Evolutionary conservation across 2,113 vertebrate genomes (phyloP), one percentile per base, ranked within the genome.

Genomic region (Oncorhynchus keta): DNA sequence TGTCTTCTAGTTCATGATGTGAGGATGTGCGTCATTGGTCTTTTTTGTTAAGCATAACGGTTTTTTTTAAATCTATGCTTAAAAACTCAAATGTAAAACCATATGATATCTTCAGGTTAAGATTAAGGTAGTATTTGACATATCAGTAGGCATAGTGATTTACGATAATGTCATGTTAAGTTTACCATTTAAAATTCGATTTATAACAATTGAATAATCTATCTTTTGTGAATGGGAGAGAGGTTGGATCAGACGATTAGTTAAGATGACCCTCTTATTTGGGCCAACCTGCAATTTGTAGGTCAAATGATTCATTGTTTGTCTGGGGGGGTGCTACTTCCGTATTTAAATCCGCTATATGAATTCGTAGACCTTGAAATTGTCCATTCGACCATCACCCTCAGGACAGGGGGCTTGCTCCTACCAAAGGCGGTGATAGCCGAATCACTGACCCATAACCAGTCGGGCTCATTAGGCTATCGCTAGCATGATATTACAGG

Each of bases 401-500:
- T 48, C 70, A 81, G 84, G 51, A 84, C 80, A 71, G 72, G 49
- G 72, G 4, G 2, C 70, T 35, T 51, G 4, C 66, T 73, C 74
- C 79, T 81, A 84, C 77, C 82, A 77, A 73, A 81, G 39, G 62
- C 18, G 22, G n/a, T 49, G 51, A 28, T 72, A 16, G 22, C 67
- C 84, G 88, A 87, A 89, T 86, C 87, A 83, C 78, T 7, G 66
- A 6, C 68, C 62, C 30, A 68, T 2, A 79, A 83, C 79, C 77
- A 83, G 62, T 16, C 5, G 67, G 66, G 69, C 83, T 83, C 87
- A 86, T 55, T 87, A 49, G 51, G 1, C 28, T 62, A 73, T 64
- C 61, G 5, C 73, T 62, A 74, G 49, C n/a, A 93, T 93, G 92
- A 45, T 84, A 13, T 30, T 62, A 39, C 67, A 76, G 85, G 74